Evolutionary conservation across 2,113 vertebrate genomes (phyloP), one percentile per base, ranked within the genome.

Genomic region (Lipophrys pholis): DNA sequence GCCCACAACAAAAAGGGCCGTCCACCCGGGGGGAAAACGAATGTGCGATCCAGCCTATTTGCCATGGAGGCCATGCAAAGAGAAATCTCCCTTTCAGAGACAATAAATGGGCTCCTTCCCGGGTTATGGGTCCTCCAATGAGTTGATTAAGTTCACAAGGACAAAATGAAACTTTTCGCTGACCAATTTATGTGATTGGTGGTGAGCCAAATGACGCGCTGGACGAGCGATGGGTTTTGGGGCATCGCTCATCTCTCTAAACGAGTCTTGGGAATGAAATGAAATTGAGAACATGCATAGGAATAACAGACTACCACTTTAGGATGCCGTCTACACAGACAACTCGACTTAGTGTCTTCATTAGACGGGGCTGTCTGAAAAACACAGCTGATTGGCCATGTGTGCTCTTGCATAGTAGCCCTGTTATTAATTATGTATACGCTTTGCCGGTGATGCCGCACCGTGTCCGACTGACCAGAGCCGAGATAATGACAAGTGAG

Each of bases 71-170:
- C 65, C 21, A 62, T 53, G 35, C 43, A 65, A 89, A 83, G 81
- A 89, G 73, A 85, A 83, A 87, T 83, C 54, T 76, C 10, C 48
- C 70, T 52, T 78, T 69, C 48, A 8, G 60, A 76, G 50, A 83
- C 78, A 87, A 87, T 65, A 41, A 87, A 87, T 84, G 55, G 64
- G 46, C 69, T 61, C 56, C 70, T 62, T 64, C 75, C 55, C 8
- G 54, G 78, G 81, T 80, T 89, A 75, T 69, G 73, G 82, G 73
- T 54, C 55, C 71, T 69, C 72, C 73, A 75, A 83, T 81, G 77
- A 66, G 69, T 80, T 88, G 77, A 91, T 90, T 89, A 86, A 90
- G 78, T 81, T 83, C 76, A 78, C 84, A 88, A 89, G 78, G 79
- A 83, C 76, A 83, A 87, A 91, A 90, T 86, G 73, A 78, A 91